Percentiles rank a stretch among this genome's conserved stretches.
Evolutionary conservation across 1,140 invertebrate species (phyloP).

Genomic region (Drosophila albomicans): DNA sequence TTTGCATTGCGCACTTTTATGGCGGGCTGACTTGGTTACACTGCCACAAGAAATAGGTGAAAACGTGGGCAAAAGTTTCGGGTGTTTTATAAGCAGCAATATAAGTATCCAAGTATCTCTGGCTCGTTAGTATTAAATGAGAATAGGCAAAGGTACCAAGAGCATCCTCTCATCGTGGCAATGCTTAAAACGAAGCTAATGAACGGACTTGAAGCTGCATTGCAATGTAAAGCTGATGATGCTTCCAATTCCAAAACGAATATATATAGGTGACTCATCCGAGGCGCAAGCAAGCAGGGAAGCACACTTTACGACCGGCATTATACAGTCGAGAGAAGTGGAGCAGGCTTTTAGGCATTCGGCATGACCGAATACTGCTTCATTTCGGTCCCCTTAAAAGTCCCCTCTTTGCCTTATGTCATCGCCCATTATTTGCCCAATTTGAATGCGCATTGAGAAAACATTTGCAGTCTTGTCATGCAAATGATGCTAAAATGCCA

Average conservation of each 20-base stretch:
- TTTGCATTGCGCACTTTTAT: constrained; percentile 32
- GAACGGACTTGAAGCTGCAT: constrained; percentile 48
- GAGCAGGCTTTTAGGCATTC: constrained; percentile 56
- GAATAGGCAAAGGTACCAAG: constrained; percentile 7
- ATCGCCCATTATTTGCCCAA: constrained; percentile 58
- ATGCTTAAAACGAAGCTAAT: constrained; percentile 66
- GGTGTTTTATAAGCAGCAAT: constrained; percentile 48
- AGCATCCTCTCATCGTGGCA: constrained; percentile 1
- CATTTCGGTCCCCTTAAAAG: neutral
- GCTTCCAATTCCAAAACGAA: constrained; percentile 7
- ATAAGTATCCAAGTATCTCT: constrained; percentile 38
- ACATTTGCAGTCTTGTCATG: constrained; percentile 61
- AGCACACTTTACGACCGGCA: constrained; percentile 35
- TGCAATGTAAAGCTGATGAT: constrained; percentile 58
- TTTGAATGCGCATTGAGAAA: constrained; percentile 63
- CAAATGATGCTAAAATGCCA: constrained; percentile 61
- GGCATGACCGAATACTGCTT: constrained; percentile 4
- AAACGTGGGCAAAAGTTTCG: constrained; percentile 46
- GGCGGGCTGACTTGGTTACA: neutral
- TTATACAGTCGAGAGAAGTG: constrained; percentile 43
- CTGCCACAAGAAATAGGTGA: neutral
- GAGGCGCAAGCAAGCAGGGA: constrained; percentile 48
- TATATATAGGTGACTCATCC: constrained; percentile 12
- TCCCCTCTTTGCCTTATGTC: neutral
- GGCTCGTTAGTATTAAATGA: constrained; percentile 50